Percentiles rank a stretch among this genome's conserved stretches.
Conservation (phyloP, 2,113 vertebrate genomes). For the Planiliza haematocheilus region DNA sequence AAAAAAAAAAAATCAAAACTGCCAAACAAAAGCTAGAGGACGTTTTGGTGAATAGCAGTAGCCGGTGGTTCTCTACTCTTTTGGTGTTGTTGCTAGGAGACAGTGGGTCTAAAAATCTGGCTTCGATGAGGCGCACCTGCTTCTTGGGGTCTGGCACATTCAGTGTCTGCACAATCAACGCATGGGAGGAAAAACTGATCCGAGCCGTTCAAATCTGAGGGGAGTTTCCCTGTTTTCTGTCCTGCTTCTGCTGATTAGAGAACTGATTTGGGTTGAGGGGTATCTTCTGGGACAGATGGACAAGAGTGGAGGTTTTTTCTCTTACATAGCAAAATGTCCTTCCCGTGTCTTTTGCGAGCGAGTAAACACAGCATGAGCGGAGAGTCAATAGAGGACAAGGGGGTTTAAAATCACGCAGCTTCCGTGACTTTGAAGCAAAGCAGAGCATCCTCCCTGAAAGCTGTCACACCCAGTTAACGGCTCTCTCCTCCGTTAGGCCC, state of each 20-base stretch:
- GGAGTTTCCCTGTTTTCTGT: conserved; percentile 24
- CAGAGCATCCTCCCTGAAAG: conserved; percentile 19
- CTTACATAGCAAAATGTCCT: conserved; percentile 43
- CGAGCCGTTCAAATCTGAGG: conserved; percentile 36
- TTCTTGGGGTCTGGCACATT: conserved; percentile 53
- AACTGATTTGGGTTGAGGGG: conserved; percentile 19
- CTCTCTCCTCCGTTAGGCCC: conserved; percentile 35
- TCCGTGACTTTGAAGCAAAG: conserved; percentile 28
- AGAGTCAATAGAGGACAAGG: conserved; percentile 55
- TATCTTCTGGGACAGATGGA: conserved; percentile 41
- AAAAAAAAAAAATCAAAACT: conserved; percentile 60
- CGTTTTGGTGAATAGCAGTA: conserved; percentile 66
- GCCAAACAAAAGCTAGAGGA: conserved; percentile 68
- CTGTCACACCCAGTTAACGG: conserved; percentile 12
- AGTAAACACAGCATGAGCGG: conserved; percentile 40
- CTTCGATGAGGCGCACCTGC: conserved; percentile 71
- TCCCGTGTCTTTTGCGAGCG: conserved; percentile 53
- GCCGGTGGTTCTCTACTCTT: conserved; percentile 57
- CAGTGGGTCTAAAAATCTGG: conserved; percentile 70
- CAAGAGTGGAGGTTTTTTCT: conserved; percentile 49
- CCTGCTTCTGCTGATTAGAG: conserved; percentile 42
- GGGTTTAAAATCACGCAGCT: conserved; percentile 47
- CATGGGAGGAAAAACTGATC: conserved; percentile 35
- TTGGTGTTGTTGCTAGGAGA: conserved; percentile 83
- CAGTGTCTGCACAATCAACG: conserved; percentile 47